phyloP scores from a whole-genome alignment of 2,113 vertebrate genomes.

The Halcyon malimbica region DNA sequence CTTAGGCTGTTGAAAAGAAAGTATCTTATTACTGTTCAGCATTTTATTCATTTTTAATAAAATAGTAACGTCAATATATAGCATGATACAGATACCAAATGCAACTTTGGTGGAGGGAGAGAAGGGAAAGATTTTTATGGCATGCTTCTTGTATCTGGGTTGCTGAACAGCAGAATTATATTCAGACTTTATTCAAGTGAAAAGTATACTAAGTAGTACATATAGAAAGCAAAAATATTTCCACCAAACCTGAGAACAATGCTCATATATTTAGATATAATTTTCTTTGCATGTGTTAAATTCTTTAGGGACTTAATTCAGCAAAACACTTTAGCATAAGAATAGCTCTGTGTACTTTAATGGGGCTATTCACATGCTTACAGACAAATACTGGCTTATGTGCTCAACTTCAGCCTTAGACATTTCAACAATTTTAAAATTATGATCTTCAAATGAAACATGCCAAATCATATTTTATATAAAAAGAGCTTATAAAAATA shows the following conservation, averaged over 20 bases:
- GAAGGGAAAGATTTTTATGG: neutral
- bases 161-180: neutral
- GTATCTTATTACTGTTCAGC: neutral
- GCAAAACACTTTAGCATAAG: neutral
- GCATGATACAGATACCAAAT: neutral
- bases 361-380: neutral
- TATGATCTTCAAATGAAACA: neutral
- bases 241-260: neutral
- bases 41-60: conserved; percentile 2
- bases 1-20: neutral
- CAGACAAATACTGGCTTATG: neutral
- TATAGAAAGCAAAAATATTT: neutral
- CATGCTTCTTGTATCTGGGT: neutral
- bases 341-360: neutral
- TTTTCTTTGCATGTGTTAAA: neutral
- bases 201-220: neutral
- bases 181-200: conserved; percentile 23
- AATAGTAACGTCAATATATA: neutral
- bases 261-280: neutral
- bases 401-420: neutral
- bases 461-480: neutral
- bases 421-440: neutral
- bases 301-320: neutral
- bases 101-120: neutral
- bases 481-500: neutral